Evolutionary conservation across 2,797 vertebrate species (phyloP), one percentile per base, ranked within the genome.

Genomic region (Chelmon rostratus): DNA sequence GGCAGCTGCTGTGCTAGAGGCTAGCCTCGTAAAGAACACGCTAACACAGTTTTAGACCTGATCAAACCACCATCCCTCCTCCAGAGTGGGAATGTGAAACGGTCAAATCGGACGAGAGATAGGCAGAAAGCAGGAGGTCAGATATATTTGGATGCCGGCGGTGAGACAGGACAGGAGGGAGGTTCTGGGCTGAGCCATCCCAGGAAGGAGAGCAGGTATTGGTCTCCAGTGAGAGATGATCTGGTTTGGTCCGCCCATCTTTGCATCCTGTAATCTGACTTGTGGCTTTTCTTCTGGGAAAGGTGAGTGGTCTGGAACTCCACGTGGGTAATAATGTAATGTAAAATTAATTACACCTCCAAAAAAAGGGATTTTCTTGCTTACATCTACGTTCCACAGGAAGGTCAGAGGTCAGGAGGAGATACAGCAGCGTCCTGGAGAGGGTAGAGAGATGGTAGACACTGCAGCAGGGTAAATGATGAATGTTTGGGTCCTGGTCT

Each of bases 211-310:
- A 49, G 62, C 49, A 73, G 70, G n/a, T 65, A 56, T 40, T 74
- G 72, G 71, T 82, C 42, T 53, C 12, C 37, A 28, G 1, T 21
- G 46, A 67, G 61, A 67, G 62, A 58, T 77, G 73, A 86, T 76
- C 73, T 59, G 1, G 4, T 70, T 85, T 8, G 67, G 33, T 58
- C 81, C 52, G 9, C 31, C 83, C 59, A 71, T 28, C 28, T 71
- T 50, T 5, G 46, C 62, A 46, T 78, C 61, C 65, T 53, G 6
- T 85, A 76, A 82, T 82, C 72, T 82, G 65, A 78, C 70, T 63
- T 79, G 12, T 33, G 73, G 47, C 38, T 59, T 42, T 47, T 53
- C 28, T 76, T 44, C 56, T 11, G 4, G 31, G 53, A 58, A 83
- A 76, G 13, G 19, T 1, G 58, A 2, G 11, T 25, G n/a, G 25